A percentile compares a stretch with the other conserved stretches of the same genome.
phyloP scores from a whole-genome alignment of 2,113 vertebrate genomes.

The Amia ocellicauda region DNA sequence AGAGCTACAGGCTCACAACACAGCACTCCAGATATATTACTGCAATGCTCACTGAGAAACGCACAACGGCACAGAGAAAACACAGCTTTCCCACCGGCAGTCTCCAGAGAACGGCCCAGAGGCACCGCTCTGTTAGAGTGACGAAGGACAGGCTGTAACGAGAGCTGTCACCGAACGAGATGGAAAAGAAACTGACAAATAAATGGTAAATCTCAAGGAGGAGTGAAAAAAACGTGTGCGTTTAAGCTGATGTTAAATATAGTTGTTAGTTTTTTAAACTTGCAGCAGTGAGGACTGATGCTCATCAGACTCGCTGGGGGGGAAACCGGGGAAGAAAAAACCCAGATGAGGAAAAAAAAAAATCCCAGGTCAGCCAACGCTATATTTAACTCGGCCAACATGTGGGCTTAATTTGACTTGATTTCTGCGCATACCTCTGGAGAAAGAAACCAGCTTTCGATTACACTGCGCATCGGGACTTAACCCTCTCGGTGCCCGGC shows the following conservation, averaged over 20 bases:
- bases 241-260: neutral
- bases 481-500: conserved; percentile 20
- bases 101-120: no score
- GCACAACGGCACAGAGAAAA: no score
- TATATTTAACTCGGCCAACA: conserved; percentile 66
- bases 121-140: no score
- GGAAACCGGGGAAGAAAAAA: no score
- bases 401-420: conserved; percentile 59
- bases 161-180: conserved; percentile 2
- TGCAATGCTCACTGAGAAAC: no score
- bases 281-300: neutral
- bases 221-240: conserved; percentile 24
- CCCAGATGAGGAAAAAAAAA: conserved; percentile 25
- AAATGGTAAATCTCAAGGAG: neutral
- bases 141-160: no score
- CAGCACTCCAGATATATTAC: no score
- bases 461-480: conserved; percentile 7
- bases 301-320: conserved; percentile 21
- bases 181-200: neutral
- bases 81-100: no score
- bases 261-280: conserved; percentile 7
- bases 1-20: no score
- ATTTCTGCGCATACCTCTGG: conserved; percentile 46
- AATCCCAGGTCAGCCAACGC: conserved; percentile 35
- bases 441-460: conserved; percentile 38